A percentile compares a stretch with the other conserved stretches of the same genome.
Evolutionary conservation across 1,140 invertebrate species (phyloP).

Genomic region (Papilio aristodemus): DNA sequence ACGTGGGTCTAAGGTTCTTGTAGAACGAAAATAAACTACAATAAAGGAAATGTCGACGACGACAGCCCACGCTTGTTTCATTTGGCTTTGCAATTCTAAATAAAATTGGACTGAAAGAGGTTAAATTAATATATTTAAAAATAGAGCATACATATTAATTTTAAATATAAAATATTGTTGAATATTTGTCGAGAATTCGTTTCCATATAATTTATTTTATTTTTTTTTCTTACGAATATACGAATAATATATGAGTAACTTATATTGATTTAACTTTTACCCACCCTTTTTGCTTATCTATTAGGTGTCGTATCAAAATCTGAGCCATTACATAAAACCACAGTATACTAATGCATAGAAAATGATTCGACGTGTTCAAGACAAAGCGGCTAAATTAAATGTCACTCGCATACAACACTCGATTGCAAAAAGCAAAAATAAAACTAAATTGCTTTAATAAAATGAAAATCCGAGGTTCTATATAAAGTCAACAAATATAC

Average conservation of each 20-base stretch:
- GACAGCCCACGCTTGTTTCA: neutral
- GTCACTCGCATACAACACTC: conserved; percentile 3
- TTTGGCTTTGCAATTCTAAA: neutral
- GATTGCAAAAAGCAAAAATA: neutral
- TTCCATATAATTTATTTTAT: too few species aligned
- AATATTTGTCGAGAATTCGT: too few species aligned
- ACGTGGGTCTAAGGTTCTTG: neutral
- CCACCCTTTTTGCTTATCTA: neutral
- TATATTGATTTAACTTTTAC: too few species aligned
- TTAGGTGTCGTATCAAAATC: neutral
- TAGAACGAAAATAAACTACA: neutral
- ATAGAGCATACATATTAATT: too few species aligned
- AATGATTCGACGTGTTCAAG: neutral
- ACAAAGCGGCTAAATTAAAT: conserved; percentile 16
- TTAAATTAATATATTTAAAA: too few species aligned
- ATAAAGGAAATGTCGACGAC: neutral
- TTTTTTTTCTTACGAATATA: too few species aligned
- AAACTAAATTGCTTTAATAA: conserved; percentile 11
- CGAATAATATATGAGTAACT: too few species aligned
- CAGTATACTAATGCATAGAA: neutral
- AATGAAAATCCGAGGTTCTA: neutral
- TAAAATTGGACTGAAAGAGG: neutral
- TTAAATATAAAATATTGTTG: too few species aligned
- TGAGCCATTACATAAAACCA: neutral
- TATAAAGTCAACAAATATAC: neutral